Conservation (phyloP, 1,140 invertebrate species). For the Drosophila fuyamai region DNA sequence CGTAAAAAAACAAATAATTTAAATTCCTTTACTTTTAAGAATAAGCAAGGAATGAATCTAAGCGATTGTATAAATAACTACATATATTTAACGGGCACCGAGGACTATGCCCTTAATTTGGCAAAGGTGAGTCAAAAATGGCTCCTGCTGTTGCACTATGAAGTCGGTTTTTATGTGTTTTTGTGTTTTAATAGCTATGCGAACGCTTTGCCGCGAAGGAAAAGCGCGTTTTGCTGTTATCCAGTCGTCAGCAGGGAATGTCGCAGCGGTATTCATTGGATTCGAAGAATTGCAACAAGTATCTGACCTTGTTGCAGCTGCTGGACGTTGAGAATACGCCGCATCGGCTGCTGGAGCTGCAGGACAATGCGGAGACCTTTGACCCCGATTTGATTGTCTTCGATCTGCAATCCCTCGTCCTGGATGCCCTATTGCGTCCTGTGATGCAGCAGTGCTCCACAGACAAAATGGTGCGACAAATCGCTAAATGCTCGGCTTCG, state of each 20-base stretch:
- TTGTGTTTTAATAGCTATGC: constrained; percentile 36
- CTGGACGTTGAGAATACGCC: constrained; percentile 55
- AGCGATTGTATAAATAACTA: constrained; percentile 32
- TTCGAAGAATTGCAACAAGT: constrained; percentile 9
- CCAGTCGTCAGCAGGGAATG: constrained; percentile 26
- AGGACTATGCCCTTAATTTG: constrained; percentile 47
- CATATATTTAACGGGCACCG: constrained; percentile 51
- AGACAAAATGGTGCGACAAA: constrained; percentile 51
- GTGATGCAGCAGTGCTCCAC: constrained; percentile 54
- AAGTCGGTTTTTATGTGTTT: not conserved
- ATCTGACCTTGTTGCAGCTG: not conserved
- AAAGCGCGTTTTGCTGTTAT: constrained; percentile 56
- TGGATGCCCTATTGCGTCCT: constrained; percentile 47
- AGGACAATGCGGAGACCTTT: not conserved
- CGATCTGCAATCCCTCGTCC: constrained; percentile 52
- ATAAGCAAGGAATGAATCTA: constrained; percentile 18
- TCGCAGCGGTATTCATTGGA: not conserved
- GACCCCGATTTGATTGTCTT: constrained; percentile 52
- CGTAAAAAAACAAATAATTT: too few species aligned
- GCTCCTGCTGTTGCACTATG: not conserved
- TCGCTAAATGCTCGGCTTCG: constrained; percentile 66
- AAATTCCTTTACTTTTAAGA: not conserved
- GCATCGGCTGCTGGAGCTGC: constrained; percentile 32
- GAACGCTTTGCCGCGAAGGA: constrained; percentile 36
- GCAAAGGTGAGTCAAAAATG: constrained; percentile 27